phyloP scores from a whole-genome alignment of 1,140 invertebrate species.

The Chelonus insularis region DNA sequence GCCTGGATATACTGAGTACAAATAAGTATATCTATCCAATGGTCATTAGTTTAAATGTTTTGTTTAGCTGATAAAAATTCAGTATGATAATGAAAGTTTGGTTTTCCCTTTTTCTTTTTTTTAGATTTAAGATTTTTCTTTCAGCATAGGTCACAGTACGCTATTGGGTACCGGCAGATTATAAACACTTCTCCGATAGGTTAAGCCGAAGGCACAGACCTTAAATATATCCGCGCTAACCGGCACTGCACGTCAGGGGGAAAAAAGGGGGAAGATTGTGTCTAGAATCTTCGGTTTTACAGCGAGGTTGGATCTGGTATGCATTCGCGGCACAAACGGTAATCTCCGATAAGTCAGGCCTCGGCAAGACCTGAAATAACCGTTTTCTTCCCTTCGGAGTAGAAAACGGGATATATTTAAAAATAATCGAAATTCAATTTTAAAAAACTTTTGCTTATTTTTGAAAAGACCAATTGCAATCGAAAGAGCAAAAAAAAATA shows the following conservation, averaged over 20 bases:
- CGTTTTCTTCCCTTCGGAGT: neutral
- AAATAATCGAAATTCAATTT: no score
- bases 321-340: neutral
- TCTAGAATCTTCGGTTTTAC: no score
- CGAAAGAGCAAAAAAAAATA: no score
- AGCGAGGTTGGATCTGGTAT: no score
- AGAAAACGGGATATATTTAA: neutral
- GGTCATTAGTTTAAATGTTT: no score
- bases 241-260: neutral
- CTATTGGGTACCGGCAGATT: conserved; percentile 9
- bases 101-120: neutral
- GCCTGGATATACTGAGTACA: no score
- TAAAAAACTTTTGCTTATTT: no score
- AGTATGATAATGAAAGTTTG: neutral
- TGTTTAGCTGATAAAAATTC: neutral
- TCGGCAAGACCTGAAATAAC: neutral
- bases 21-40: no score
- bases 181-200: conserved; percentile 6
- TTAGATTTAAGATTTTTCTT: neutral
- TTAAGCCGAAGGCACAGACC: neutral
- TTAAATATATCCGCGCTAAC: neutral
- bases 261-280: neutral
- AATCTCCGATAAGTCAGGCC: conserved; percentile 3
- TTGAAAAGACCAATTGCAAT: no score
- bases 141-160: conserved; percentile 17